phyloP scores from a whole-genome alignment of 2,888 invertebrate species.

The Drosophila phalerata region DNA sequence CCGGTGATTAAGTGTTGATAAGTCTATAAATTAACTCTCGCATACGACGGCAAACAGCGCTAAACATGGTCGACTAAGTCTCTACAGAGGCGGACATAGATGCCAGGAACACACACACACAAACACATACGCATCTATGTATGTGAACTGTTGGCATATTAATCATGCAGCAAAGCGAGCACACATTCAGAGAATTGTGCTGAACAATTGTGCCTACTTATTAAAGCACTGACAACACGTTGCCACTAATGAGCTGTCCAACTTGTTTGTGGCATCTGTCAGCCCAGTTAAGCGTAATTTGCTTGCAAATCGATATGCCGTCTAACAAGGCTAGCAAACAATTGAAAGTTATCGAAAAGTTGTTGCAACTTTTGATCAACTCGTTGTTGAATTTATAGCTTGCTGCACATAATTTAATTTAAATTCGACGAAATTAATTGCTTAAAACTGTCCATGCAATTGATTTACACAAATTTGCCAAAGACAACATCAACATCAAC shows the following conservation, averaged over 20 bases:
- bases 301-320: slow-evolving; percentile 32
- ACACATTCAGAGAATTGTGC: slow-evolving; percentile 42
- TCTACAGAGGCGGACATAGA: slow-evolving; percentile 15
- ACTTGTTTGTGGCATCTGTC: background rate
- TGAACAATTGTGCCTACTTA: slow-evolving; percentile 64
- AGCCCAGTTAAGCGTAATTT: slow-evolving; percentile 15
- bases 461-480: slow-evolving; percentile 77
- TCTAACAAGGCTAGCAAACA: slow-evolving; percentile 4
- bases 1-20: slow-evolving; percentile 82
- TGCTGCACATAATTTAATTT: slow-evolving; percentile 56
- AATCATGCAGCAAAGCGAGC: slow-evolving; percentile 63
- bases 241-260: slow-evolving; percentile 45
- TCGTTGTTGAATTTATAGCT: slow-evolving; percentile 3
- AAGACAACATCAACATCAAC: slow-evolving; percentile 71
- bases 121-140: background rate
- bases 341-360: background rate
- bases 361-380: background rate
- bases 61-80: slow-evolving; percentile 23
- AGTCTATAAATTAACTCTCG: slow-evolving; percentile 77
- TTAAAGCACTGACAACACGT: slow-evolving; percentile 29
- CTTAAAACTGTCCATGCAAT: slow-evolving; percentile 71
- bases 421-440: slow-evolving; percentile 72
- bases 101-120: background rate
- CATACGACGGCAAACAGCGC: slow-evolving; percentile 61
- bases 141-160: slow-evolving; percentile 50